Evolutionary conservation across 2,797 vertebrate genomes (phyloP).

Genomic region (Molossus alvarezi): DNA sequence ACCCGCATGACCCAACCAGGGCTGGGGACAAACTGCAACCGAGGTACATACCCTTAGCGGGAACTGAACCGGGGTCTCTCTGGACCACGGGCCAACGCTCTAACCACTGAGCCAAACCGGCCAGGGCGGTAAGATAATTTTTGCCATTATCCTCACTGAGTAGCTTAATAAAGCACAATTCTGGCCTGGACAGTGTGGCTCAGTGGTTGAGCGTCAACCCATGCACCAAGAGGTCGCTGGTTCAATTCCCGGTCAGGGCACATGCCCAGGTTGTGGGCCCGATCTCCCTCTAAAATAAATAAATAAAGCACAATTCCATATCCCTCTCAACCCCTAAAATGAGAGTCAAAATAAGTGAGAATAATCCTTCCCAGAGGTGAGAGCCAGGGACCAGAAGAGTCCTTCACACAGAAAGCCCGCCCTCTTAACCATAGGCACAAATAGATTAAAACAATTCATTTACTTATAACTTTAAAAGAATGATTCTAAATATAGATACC

Average conservation of each 20-base stretch:
- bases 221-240: too few relatives aligned
- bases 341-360: neutral
- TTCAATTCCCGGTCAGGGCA: too few relatives aligned
- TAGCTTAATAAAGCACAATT: neutral
- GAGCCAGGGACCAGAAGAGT: neutral
- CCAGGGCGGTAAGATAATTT: neutral
- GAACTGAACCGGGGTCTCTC: too few relatives aligned
- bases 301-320: neutral
- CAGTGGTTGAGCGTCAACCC: too few relatives aligned
- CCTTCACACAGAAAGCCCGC: neutral
- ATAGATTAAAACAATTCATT: neutral
- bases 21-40: too few relatives aligned
- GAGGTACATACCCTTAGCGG: too few relatives aligned
- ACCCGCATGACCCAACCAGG: too few relatives aligned
- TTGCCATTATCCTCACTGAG: neutral
- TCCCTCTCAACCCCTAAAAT: neutral
- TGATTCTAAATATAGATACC: slow-evolving; percentile 77
- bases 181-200: too few relatives aligned
- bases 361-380: neutral
- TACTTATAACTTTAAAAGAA: neutral
- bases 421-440: neutral
- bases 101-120: too few relatives aligned
- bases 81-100: too few relatives aligned
- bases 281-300: too few relatives aligned
- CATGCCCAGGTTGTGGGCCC: too few relatives aligned